Percentiles rank a stretch among this genome's conserved stretches.
Conservation (phyloP, 2,797 vertebrate genomes). For the Zonotrichia albicollis region DNA sequence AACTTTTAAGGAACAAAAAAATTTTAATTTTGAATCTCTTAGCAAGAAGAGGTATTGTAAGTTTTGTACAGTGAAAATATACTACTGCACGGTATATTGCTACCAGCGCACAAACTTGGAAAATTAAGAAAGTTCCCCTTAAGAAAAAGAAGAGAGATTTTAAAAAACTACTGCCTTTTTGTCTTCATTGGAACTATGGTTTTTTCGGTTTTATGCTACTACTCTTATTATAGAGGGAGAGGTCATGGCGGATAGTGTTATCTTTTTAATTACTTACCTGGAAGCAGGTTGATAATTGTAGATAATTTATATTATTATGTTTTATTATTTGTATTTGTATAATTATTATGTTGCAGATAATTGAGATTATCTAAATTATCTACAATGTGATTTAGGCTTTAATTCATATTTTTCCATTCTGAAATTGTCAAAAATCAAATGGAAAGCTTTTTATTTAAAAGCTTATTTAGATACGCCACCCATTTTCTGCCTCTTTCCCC, state of each 20-base stretch:
- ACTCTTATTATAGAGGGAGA: not conserved
- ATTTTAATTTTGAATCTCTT: not conserved
- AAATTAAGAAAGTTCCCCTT: not conserved
- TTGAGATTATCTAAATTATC: no score
- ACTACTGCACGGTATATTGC: not conserved
- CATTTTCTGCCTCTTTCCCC: not conserved
- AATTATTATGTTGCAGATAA: no score
- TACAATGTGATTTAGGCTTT: no score
- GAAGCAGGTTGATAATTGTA: not conserved
- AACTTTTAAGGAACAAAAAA: not conserved
- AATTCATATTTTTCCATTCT: not conserved
- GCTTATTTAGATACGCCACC: not conserved
- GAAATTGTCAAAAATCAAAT: not conserved
- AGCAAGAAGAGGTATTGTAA: not conserved
- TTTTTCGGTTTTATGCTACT: not conserved
- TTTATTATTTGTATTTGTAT: no score
- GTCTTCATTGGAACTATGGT: not conserved
- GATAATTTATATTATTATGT: no score
- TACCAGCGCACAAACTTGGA: not conserved
- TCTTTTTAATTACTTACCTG: not conserved
- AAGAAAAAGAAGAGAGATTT: not conserved
- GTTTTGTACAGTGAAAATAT: not conserved
- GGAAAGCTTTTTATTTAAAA: not conserved
- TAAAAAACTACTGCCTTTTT: not conserved
- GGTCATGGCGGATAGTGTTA: accelerated